These are phyloP conservation scores for Andrena haemorrhoa DNA, from an alignment of 2,888 invertebrate species.

Conservation along the genomic window DNA sequence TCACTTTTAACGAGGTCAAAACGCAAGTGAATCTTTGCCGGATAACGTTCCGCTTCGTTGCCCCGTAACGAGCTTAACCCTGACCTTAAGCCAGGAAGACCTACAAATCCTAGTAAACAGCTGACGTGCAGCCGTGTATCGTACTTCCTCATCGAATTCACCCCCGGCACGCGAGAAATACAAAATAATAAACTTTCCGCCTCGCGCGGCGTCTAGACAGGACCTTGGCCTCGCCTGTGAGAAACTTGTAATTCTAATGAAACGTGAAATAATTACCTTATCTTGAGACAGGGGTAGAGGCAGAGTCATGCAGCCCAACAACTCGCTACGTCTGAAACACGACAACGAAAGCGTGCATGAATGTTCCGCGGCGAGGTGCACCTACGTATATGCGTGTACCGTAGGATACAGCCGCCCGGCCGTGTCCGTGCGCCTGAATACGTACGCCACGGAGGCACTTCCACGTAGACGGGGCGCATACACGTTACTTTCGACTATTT, in stretches of 20 bases:
- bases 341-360: slow-evolving; percentile 78
- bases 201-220: neutral
- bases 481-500: slow-evolving; percentile 29
- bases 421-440: neutral
- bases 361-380: slow-evolving; percentile 26
- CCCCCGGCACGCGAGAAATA: neutral
- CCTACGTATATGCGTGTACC: neutral
- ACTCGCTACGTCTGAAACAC: slow-evolving; percentile 95
- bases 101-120: slow-evolving; percentile 61
- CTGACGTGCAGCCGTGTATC: slow-evolving; percentile 34
- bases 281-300: slow-evolving; percentile 93
- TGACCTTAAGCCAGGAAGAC: slow-evolving; percentile 80
- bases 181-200: neutral
- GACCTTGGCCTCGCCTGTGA: neutral
- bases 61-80: slow-evolving; percentile 79
- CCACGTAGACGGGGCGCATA: neutral
- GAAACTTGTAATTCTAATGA: neutral
- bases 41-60: slow-evolving; percentile 49
- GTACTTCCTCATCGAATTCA: slow-evolving; percentile 27
- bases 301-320: slow-evolving; percentile 97
- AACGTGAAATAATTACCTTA: slow-evolving; percentile 87
- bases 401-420: neutral
- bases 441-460: neutral
- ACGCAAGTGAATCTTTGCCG: slow-evolving; percentile 51
- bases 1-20: slow-evolving; percentile 49